Evolutionary conservation across 2,888 invertebrate species (phyloP).

Genomic region (Rhaphigaster nebulosa): DNA sequence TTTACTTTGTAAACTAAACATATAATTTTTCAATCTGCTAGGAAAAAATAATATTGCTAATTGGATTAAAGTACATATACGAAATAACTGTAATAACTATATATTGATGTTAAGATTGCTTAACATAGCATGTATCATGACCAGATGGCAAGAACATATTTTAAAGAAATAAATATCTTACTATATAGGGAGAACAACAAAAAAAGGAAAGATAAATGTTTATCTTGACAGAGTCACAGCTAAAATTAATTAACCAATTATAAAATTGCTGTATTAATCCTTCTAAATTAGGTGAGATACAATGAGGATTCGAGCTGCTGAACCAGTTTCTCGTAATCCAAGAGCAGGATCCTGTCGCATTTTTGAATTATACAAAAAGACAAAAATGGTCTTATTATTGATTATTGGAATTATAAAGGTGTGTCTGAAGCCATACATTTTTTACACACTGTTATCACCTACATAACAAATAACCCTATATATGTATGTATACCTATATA

Average conservation of each 20-base stretch:
- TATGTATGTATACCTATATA: too few species aligned
- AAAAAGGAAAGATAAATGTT: neutral
- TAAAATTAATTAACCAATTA: slow-evolving; percentile 15
- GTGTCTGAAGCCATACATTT: neutral
- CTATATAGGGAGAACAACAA: neutral
- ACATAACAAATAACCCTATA: too few species aligned
- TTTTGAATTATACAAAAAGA: neutral
- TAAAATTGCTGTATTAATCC: neutral
- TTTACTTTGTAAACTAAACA: neutral
- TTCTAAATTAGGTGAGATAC: neutral
- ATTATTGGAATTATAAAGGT: neutral
- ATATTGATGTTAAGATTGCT: too few species aligned
- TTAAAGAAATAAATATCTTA: neutral
- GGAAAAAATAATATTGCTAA: neutral
- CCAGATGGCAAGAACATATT: neutral
- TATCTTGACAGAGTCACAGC: neutral
- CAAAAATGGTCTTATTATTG: neutral
- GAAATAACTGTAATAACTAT: neutral
- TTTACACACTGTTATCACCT: neutral
- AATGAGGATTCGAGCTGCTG: neutral
- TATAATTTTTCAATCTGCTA: neutral
- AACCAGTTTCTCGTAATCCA: neutral
- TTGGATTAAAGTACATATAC: too few species aligned
- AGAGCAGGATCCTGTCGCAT: neutral
- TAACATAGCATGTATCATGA: neutral